Base-by-base conservation (phyloP, 2,113 vertebrate species). In the Indicator maculatus region DNA sequence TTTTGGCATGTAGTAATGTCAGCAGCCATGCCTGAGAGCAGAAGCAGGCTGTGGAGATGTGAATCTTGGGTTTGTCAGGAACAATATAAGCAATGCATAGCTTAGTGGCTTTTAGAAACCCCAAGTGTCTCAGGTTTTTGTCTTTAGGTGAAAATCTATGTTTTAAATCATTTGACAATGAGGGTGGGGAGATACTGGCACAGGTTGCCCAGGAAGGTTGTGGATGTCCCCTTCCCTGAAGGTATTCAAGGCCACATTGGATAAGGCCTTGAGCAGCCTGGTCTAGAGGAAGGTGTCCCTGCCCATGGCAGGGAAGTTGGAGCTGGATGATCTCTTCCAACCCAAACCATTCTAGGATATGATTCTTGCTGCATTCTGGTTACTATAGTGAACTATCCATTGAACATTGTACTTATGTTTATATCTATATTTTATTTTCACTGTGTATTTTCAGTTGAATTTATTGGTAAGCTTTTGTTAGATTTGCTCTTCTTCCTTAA, bases 291-390 rank as follows among this genome's bases (percentile, higher is more conserved):
- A 52, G 50, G 23, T 24, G 21, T 50, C 47, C 19, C 47, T 50
- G 47, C 47, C 47, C 47, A 50, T 21, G 45, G 7, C 11, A 21
- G 47, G 47, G 45, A 11, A 12, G 50, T 52, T 52, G 21, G 50
- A 52, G 24, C 50, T 52, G 50, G 50, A 52, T 24, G 23, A 52
- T 52, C 50, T 52, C 50, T 52, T 52, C 50, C 50, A 52, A 52
- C 23, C 50, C 50, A 24, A 50, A 24, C 50, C 9, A 11, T 52
- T 23, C 50, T 52, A 24, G 12, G 21, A 24, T 24, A 24, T 24
- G 11, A 52, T 30, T 67, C 31, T 76, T 3, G 2, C 23, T 0
- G 0, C 30, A 15, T 64, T 59, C 45, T 82, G 20, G 3, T 81
- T 83, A 20, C 31, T 60, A 67, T 44, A 56, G 52, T 20, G 39